phyloP scores from a whole-genome alignment of 1,140 invertebrate species.

The Whitmania pigra region DNA sequence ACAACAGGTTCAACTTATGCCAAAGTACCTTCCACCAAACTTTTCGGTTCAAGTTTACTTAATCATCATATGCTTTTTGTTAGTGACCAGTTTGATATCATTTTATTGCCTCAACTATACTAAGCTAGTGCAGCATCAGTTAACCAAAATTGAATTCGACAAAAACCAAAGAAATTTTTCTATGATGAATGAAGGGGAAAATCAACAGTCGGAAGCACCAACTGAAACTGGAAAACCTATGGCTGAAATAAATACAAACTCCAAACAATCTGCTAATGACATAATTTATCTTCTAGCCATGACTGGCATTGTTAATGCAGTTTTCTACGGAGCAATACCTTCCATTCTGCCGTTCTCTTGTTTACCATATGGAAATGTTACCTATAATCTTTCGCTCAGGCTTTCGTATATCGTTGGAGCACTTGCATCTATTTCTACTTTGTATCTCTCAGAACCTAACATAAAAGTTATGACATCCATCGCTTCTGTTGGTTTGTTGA shows the following conservation, averaged over 20 bases:
- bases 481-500: background rate
- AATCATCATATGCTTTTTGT: background rate
- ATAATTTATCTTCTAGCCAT: background rate
- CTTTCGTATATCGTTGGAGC: constrained; percentile 11
- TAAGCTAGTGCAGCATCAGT: background rate
- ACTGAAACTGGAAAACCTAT: background rate
- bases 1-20: background rate
- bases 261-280: background rate
- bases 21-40: constrained; percentile 15
- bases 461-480: background rate
- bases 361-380: constrained; percentile 17
- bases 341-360: constrained; percentile 14
- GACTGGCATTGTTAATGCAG: constrained; percentile 11
- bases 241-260: no score
- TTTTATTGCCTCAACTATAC: constrained; percentile 10
- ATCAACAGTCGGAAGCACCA: background rate
- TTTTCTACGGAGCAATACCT: constrained; percentile 12
- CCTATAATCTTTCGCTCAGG: constrained; percentile 9
- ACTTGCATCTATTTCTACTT: constrained; percentile 8
- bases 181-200: background rate
- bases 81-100: background rate
- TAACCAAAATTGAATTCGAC: no score
- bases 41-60: constrained; percentile 15
- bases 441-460: constrained; percentile 1
- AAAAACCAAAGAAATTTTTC: background rate